Conservation (phyloP, 35 echinoderm and acorn worm species). For the Ophioderma brevispina region DNA sequence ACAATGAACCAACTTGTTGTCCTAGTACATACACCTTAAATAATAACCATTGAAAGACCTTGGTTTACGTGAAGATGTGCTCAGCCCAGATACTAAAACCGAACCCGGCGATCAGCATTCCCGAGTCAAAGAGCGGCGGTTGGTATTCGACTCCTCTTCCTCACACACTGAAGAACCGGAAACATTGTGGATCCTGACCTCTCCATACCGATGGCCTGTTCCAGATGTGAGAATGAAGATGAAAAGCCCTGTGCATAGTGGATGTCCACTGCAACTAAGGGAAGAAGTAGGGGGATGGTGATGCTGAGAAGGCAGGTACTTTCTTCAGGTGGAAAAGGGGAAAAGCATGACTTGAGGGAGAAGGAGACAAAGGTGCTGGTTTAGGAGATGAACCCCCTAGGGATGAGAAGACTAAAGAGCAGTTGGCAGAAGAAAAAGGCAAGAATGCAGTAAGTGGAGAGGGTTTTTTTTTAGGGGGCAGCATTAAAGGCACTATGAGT, state of each 20-base stretch:
- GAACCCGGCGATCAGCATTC: background rate
- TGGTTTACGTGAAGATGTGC: background rate
- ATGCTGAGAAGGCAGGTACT: background rate
- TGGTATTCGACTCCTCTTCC: background rate
- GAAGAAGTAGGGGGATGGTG: background rate
- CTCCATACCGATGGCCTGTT: background rate
- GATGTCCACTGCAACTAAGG: background rate
- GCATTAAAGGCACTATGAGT: no score
- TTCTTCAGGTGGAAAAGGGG: background rate
- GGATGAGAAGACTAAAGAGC: conserved; percentile 56
- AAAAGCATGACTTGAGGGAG: background rate
- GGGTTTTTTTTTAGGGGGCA: no score
- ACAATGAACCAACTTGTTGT: no score
- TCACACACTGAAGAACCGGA: background rate
- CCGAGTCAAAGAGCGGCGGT: background rate
- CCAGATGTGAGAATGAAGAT: background rate
- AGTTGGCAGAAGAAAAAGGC: conserved; percentile 57
- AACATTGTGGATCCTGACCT: background rate
- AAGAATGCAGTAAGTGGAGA: conserved; percentile 65
- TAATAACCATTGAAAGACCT: no score
- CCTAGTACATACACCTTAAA: no score
- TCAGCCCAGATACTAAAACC: background rate
- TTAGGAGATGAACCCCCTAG: background rate
- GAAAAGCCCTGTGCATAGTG: background rate
- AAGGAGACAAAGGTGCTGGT: conserved; percentile 16